Conservation (phyloP, 2,888 invertebrate genomes). For the Deilephila porcellus region DNA sequence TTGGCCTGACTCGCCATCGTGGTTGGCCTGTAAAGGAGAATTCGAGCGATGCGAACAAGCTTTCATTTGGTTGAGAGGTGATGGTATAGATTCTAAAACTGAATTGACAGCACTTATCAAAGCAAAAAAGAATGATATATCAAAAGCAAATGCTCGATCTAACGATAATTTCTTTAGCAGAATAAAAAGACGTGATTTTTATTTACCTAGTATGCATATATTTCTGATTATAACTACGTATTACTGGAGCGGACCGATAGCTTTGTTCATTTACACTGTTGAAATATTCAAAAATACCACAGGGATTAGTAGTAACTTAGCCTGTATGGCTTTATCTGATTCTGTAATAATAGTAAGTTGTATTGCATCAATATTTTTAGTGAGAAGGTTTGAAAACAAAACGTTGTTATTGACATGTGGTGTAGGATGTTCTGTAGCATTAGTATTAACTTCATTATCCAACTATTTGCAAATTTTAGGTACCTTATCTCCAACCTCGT, state of each 20-base stretch:
- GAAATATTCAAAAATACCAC: conserved; percentile 39
- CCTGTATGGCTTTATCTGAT: conserved; percentile 32
- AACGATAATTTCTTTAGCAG: conserved; percentile 23
- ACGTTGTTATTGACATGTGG: conserved; percentile 35
- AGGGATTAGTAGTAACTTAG: conserved; percentile 35
- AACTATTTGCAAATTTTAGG: conserved; percentile 34
- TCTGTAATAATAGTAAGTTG: conserved; percentile 34
- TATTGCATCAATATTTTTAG: conserved; percentile 31
- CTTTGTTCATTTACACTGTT: conserved; percentile 39
- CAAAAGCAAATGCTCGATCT: conserved; percentile 9
- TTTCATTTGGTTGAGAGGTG: conserved; percentile 41
- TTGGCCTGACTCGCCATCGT: conserved; percentile 44
- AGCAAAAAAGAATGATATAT: conserved; percentile 34
- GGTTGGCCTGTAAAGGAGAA: conserved; percentile 43
- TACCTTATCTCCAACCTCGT: conserved; percentile 36
- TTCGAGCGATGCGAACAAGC: conserved; percentile 40
- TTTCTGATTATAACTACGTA: conserved; percentile 37
- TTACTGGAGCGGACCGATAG: conserved; percentile 41
- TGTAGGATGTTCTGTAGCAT: conserved; percentile 31
- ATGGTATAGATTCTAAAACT: conserved; percentile 34
- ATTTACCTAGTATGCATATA: conserved; percentile 40
- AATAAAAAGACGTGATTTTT: conserved; percentile 40
- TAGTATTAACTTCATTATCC: conserved; percentile 31
- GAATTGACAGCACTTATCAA: conserved; percentile 38
- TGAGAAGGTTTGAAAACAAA: conserved; percentile 40